A percentile compares a stretch with the other conserved stretches of the same genome.
Evolutionary conservation across 2,888 invertebrate species (phyloP).

Genomic region (Scaptomyza reducta): DNA sequence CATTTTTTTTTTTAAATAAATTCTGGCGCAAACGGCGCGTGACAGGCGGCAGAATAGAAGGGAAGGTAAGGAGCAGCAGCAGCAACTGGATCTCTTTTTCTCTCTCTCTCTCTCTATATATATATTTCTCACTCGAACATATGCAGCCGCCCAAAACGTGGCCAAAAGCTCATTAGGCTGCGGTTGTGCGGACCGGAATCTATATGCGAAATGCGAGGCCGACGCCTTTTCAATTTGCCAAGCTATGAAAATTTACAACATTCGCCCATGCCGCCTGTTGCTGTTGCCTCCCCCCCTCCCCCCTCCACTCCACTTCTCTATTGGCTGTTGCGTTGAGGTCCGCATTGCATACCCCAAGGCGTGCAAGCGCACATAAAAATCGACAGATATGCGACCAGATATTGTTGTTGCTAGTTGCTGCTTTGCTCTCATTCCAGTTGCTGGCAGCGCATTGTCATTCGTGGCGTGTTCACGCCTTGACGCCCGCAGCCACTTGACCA

Average conservation of each 20-base stretch:
- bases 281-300: not conserved
- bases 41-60: constrained; percentile 47
- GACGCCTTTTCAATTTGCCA: constrained; percentile 79
- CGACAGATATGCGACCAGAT: constrained; percentile 73
- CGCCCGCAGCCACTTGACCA: constrained; percentile 64
- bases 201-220: constrained; percentile 71
- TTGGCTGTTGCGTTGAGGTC: not conserved
- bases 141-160: constrained; percentile 9
- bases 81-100: constrained; percentile 13
- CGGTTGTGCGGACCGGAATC: constrained; percentile 41
- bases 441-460: constrained; percentile 71
- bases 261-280: constrained; percentile 24
- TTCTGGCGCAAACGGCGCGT: constrained; percentile 79
- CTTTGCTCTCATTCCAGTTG: constrained; percentile 30
- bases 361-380: constrained; percentile 82
- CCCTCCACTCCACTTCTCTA: not conserved
- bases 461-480: constrained; percentile 80
- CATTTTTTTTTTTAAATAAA: constrained; percentile 79
- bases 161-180: constrained; percentile 72
- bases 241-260: constrained; percentile 70
- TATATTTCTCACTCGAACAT: not conserved
- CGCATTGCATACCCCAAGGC: constrained; percentile 81
- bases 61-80: not conserved
- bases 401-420: constrained; percentile 23
- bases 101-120: not conserved